phyloP scores from a whole-genome alignment of 2,797 vertebrate species.

The Pelochelys cantorii region DNA sequence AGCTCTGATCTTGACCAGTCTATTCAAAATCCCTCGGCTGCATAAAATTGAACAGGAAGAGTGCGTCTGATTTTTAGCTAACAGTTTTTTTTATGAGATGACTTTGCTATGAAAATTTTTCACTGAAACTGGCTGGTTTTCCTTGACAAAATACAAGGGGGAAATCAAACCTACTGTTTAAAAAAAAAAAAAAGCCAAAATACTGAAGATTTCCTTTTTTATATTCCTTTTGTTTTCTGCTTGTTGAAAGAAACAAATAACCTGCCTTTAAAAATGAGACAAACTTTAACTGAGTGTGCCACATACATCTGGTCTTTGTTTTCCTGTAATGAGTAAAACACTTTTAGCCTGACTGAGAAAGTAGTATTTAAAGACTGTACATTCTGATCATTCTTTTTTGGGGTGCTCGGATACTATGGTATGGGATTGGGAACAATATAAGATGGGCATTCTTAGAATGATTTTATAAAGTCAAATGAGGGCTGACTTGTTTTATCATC shows the following conservation, averaged over 20 bases:
- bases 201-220: not conserved
- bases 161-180: not conserved
- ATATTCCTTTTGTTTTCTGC: not conserved
- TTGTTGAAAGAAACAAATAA: not conserved
- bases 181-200: not conserved
- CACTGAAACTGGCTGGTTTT: not conserved
- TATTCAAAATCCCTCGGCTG: not conserved
- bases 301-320: not conserved
- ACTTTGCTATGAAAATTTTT: not conserved
- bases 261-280: not conserved
- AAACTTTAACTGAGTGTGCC: not conserved
- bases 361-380: not conserved
- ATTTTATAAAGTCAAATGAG: not conserved
- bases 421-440: not conserved
- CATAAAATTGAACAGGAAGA: not conserved
- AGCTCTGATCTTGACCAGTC: not conserved
- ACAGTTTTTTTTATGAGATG: not conserved
- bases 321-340: not conserved
- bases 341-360: not conserved
- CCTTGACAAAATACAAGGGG: not conserved
- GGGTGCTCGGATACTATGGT: not conserved
- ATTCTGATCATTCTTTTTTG: rapidly evolving
- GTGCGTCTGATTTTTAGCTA: not conserved
- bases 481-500: not conserved
- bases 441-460: not conserved